Evolutionary conservation across 2,888 invertebrate species (phyloP).

Genomic region (Dynastes hyllus): DNA sequence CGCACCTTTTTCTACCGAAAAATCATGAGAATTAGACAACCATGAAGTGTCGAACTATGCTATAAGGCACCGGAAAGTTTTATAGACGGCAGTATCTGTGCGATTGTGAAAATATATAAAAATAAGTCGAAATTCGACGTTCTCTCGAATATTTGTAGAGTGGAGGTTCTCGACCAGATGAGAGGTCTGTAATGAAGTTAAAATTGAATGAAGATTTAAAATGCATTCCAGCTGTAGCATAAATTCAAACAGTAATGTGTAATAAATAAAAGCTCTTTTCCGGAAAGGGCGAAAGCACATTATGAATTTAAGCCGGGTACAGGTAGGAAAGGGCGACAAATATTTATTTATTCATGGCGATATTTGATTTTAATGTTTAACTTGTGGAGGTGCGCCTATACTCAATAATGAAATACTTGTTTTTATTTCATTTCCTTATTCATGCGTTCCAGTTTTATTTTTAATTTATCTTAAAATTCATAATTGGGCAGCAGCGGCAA

Average conservation of each 20-base stretch:
- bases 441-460: neutral
- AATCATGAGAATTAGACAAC: too few species aligned
- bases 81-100: neutral
- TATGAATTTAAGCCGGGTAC: neutral
- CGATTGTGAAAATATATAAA: neutral
- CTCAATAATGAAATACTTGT: neutral
- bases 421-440: neutral
- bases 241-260: neutral
- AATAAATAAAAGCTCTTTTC: conserved; percentile 8
- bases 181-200: neutral
- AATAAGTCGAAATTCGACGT: neutral
- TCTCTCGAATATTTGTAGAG: neutral
- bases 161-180: too few species aligned
- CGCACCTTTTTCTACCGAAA: too few species aligned
- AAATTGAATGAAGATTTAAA: conserved; percentile 2
- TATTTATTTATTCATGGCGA: conserved; percentile 14
- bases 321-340: neutral
- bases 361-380: conserved; percentile 13
- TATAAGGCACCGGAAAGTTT: too few species aligned
- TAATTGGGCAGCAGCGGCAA: neutral
- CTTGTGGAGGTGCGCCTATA: neutral
- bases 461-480: neutral
- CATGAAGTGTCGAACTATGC: too few species aligned
- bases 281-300: conserved; percentile 3
- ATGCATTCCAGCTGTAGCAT: neutral